phyloP scores from a whole-genome alignment of 2,113 vertebrate genomes.

The Pachypanchax playfairii region DNA sequence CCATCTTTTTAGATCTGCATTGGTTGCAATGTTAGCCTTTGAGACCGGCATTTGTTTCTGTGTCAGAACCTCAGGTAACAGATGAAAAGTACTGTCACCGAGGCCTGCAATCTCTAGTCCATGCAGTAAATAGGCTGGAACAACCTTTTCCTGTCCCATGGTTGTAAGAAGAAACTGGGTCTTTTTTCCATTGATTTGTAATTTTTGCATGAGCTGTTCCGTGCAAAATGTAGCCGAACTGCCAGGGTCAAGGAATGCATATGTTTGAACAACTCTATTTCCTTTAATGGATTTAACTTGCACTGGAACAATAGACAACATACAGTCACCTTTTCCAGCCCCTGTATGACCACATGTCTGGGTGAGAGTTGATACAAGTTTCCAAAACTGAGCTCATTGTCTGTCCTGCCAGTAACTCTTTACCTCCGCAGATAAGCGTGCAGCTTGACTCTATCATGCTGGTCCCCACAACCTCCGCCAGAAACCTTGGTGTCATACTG shows the following conservation, averaged over 20 bases:
- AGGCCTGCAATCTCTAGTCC: neutral
- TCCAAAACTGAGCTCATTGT: too few species aligned
- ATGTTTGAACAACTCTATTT: neutral
- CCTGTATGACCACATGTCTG: neutral
- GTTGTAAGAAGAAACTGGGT: neutral
- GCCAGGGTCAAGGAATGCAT: neutral
- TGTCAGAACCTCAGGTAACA: neutral
- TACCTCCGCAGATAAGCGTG: too few species aligned
- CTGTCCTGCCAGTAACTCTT: too few species aligned
- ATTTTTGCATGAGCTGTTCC: neutral
- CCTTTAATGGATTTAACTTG: neutral
- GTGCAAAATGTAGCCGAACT: slow-evolving; percentile 1
- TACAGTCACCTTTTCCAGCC: neutral
- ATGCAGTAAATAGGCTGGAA: neutral
- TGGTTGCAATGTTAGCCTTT: neutral
- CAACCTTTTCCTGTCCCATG: neutral
- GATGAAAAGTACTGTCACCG: neutral
- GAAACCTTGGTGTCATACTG: too few species aligned
- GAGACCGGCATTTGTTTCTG: slow-evolving; percentile 2
- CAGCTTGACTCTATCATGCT: too few species aligned
- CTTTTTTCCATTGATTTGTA: neutral
- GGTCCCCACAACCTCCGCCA: too few species aligned
- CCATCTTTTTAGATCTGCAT: slow-evolving; percentile 2
- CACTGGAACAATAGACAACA: neutral
- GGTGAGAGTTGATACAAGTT: neutral